These are phyloP conservation scores for Eurosta solidaginis DNA, from an alignment of 1,140 invertebrate species.

Conservation along the genomic window DNA sequence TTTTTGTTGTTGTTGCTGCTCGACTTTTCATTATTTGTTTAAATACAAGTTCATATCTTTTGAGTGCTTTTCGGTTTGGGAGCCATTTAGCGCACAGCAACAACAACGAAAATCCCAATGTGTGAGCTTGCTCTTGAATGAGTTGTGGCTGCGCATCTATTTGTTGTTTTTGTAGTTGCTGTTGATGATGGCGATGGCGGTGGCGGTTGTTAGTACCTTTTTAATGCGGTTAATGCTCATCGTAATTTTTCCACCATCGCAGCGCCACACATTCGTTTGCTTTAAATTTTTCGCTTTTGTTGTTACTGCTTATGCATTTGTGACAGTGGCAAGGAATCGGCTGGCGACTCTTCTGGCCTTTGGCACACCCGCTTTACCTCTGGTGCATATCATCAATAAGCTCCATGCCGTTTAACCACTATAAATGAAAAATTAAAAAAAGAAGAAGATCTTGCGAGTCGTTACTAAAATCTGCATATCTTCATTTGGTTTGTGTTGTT, in stretches of 20 bases:
- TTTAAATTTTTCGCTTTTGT: slow-evolving; percentile 28
- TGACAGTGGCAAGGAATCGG: neutral
- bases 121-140: slow-evolving; percentile 53
- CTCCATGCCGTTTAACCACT: neutral
- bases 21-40: slow-evolving; percentile 28
- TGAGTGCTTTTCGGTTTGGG: slow-evolving; percentile 25
- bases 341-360: neutral
- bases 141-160: slow-evolving; percentile 22
- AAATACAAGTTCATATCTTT: slow-evolving; percentile 27
- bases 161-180: neutral
- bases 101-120: slow-evolving; percentile 45
- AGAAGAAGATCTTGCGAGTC: slow-evolving; percentile 30
- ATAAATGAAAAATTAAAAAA: no score
- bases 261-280: slow-evolving; percentile 50
- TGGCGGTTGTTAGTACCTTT: slow-evolving; percentile 33
- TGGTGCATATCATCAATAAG: neutral
- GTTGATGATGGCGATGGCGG: neutral
- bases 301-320: neutral
- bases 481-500: slow-evolving; percentile 52
- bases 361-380: neutral
- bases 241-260: slow-evolving; percentile 52
- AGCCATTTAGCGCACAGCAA: slow-evolving; percentile 34
- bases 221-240: slow-evolving; percentile 59
- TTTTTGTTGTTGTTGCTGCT: neutral
- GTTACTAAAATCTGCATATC: slow-evolving; percentile 58